Evolutionary conservation across 2,113 vertebrate species (phyloP).

Genomic region (Clinocottus analis): DNA sequence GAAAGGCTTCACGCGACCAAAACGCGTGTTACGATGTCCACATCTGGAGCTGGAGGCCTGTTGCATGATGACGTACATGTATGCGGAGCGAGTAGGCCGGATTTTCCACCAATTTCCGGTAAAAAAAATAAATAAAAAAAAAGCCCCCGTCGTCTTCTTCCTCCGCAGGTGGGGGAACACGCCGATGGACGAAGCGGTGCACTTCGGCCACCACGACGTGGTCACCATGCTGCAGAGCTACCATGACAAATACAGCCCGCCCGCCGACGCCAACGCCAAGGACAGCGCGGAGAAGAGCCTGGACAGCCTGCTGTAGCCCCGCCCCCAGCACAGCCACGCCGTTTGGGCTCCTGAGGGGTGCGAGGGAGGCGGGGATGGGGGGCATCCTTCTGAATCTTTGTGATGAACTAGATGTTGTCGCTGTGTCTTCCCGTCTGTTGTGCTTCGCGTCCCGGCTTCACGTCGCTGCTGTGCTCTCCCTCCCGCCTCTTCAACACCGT

Average conservation of each 20-base stretch:
- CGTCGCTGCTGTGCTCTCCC: neutral
- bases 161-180: conserved; percentile 93
- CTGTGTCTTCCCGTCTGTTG: conserved; percentile 7
- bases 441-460: conserved; percentile 31
- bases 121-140: too few relatives aligned
- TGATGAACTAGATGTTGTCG: conserved; percentile 4
- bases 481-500: neutral
- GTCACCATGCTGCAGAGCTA: conserved; percentile 92
- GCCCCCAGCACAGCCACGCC: too few relatives aligned
- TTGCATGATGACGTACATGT: neutral
- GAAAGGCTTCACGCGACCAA: neutral
- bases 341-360: too few relatives aligned
- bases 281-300: conserved; percentile 89
- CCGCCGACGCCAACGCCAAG: conserved; percentile 77
- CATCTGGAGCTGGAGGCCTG: neutral
- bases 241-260: conserved; percentile 87
- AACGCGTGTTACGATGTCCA: too few relatives aligned
- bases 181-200: conserved; percentile 93
- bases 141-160: neutral
- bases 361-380: too few relatives aligned
- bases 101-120: too few relatives aligned
- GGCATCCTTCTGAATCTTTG: conserved; percentile 14
- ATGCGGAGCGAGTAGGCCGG: neutral
- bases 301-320: conserved; percentile 89
- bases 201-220: conserved; percentile 95